phyloP scores from a whole-genome alignment of 2,113 vertebrate species.

The Neogale vison region DNA sequence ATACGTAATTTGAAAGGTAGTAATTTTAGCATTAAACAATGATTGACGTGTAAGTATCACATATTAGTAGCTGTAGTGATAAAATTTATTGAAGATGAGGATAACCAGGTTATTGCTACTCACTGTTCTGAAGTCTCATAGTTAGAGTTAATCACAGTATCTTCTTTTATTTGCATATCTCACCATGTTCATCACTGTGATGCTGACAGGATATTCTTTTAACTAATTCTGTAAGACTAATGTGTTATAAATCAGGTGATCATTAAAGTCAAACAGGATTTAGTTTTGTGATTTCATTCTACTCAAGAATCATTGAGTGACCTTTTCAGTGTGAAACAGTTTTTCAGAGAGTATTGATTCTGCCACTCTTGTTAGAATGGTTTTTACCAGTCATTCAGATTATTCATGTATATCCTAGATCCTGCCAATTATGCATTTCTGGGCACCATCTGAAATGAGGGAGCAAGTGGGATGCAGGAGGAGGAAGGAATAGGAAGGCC shows the following conservation, averaged over 20 bases:
- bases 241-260: not conserved
- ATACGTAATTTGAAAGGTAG: not conserved
- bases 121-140: not conserved
- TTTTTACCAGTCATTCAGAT: not conserved
- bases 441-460: not conserved
- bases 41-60: not conserved
- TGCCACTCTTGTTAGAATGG: not conserved
- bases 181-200: conserved; percentile 41
- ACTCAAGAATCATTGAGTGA: not conserved
- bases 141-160: conserved; percentile 25
- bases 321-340: not conserved
- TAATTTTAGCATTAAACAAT: not conserved
- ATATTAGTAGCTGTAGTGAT: not conserved
- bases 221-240: not conserved
- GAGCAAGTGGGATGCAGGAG: not conserved
- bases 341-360: not conserved
- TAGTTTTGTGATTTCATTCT: not conserved
- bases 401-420: not conserved
- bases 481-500: not conserved
- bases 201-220: not conserved
- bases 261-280: not conserved
- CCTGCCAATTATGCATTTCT: not conserved
- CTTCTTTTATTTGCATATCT: not conserved
- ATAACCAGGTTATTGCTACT: not conserved
- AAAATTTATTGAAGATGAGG: not conserved